Base-by-base conservation (phyloP, 2,113 vertebrate genomes). In the Tachuris rubrigastra region DNA sequence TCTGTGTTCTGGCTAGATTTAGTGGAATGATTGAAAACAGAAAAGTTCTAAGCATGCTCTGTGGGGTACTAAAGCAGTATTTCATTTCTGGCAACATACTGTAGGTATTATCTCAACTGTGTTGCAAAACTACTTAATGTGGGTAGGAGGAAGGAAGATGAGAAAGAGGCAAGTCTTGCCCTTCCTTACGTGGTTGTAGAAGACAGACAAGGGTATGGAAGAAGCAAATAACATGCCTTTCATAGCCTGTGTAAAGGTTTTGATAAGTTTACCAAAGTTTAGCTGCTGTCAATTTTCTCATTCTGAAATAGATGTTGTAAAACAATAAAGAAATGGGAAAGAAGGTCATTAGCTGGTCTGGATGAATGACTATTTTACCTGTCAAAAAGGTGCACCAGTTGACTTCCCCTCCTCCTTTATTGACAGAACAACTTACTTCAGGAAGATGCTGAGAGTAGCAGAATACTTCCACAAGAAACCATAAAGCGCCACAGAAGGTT, bases 131-230 rank as follows among this genome's bases (percentile, higher is more conserved):
- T 79, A 73, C 92, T 90, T 96, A 68, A 80, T 90, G 88, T 83
- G 83, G 72, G 10, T 76, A 82, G 42, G 12, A 92, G 63, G 72
- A 92, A 88, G 62, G 37, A 87, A 53, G 37, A 92, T 30, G 49
- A 87, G 65, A 93, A 91, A 89, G 68, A 69, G 10, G 8, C 35
- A 92, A 49, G 20, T 77, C 23, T 92, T 71, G 4, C 21, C 84
- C 56, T 95, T 80, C 93, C 92, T 96, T 97, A 90, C n/a, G 93
- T 96, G 95, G 96, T n/a, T 66, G 49, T 75, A 75, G 56, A 88
- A 92, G 72, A 75, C 55, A 90, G 68, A 60, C 39, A 62, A 67
- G 47, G 10, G 2, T 85, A 31, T 83, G 21, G 85, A 93, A 66
- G 37, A 22, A 86, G 17, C 10, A 80, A 90, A 85, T 20, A n/a